Base-by-base conservation (phyloP, 2,113 vertebrate genomes). In the Alectura lathami region DNA sequence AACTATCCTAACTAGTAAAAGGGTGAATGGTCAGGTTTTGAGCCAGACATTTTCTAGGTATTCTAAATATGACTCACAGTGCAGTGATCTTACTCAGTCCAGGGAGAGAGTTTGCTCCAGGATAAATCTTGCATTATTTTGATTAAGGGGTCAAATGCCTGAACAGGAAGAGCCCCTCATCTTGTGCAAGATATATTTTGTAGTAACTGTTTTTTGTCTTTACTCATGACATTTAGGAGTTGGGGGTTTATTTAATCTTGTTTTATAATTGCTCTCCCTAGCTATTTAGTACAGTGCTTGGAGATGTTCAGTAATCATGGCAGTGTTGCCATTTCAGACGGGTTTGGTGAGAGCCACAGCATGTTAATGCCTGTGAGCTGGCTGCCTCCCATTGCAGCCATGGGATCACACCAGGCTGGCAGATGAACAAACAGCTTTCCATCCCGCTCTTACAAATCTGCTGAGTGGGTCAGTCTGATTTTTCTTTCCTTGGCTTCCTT, bases 401-500 rank as follows among this genome's bases (percentile, higher is more conserved):
- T 56, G 75, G 47, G 4, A 75, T 59, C 48, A 43, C 43, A 30
- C 7, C 21, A 72, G n/a, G 66, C 57, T 86, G 60, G 45, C 34
- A 43, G 0, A 47, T n/a, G 27, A 92, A 84, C 69, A 81, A 81
- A 83, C 29, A 63, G 34, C 21, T 91, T 83, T 84, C 43, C 36
- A 10, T 89, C 63, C 27, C 34, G 26, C 32, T 50, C 7, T 63
- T 63, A 56, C 27, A 45, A n/a, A 68, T 66, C 36, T 68, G n/a
- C 66, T 86, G 81, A 95, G 77, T 79, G 36, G 50, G 62, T 75
- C 89, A 88, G 53, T 68, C 53, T 84, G 73, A 72, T 43, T 93
- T 87, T 84, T 91, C 66, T 79, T 85, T 86, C 51, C 32, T 75
- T 90, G 60, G 26, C 54, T 93, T 83, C 4, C 54, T 69, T 93